Percentiles rank a stretch among this genome's conserved stretches.
These are phyloP conservation scores for Callyntrura sp. DNA, from an alignment of 2,888 invertebrate genomes.

Conservation along the genomic window DNA sequence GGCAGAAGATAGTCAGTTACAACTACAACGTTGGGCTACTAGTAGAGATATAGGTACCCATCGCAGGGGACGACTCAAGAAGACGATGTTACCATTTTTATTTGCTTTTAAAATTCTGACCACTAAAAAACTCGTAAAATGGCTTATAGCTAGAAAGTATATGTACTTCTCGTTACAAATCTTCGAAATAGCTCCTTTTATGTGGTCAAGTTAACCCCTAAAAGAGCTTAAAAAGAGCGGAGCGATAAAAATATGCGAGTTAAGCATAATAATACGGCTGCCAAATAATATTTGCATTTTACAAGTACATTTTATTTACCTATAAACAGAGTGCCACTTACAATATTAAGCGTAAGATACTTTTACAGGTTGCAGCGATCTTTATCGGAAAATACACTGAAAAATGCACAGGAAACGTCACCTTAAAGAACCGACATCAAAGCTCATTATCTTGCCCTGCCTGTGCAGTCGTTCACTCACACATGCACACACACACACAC, in stretches of 20 bases:
- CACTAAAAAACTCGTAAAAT: constrained; percentile 31
- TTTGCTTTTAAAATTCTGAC: constrained; percentile 13
- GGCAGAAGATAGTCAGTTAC: no score
- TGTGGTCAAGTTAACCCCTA: background rate
- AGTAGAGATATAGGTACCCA: background rate
- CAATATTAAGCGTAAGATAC: background rate
- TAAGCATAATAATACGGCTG: constrained; percentile 52
- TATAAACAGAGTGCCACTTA: constrained; percentile 25
- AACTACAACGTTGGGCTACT: background rate
- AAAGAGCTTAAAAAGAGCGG: background rate
- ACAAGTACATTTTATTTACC: constrained; percentile 48
- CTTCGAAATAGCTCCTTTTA: background rate
- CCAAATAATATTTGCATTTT: constrained; percentile 67
- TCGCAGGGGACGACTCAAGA: background rate
- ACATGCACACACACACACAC: background rate
- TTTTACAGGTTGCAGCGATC: constrained; percentile 73
- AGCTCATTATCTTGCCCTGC: constrained; percentile 70
- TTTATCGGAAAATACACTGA: constrained; percentile 70
- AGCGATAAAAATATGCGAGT: background rate
- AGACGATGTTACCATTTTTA: constrained; percentile 40
- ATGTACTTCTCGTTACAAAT: background rate
- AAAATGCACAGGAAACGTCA: constrained; percentile 77
- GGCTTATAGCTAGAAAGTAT: background rate
- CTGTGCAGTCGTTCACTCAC: constrained; percentile 4
- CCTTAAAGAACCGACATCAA: constrained; percentile 78